These are phyloP conservation scores for Ruditapes philippinarum DNA, from an alignment of 1,140 invertebrate genomes.

Conservation along the genomic window DNA sequence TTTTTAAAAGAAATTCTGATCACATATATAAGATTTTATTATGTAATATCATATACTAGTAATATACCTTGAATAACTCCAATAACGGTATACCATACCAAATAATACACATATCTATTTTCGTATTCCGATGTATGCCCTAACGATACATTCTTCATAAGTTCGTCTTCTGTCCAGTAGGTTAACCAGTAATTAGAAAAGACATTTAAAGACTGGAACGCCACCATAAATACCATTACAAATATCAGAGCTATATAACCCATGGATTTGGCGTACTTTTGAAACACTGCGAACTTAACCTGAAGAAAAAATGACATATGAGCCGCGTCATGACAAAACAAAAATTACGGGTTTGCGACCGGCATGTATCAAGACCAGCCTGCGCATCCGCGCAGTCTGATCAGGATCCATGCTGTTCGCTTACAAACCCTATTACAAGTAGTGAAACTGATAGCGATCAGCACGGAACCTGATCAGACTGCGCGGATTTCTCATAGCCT, in stretches of 20 bases:
- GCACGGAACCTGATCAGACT: no score
- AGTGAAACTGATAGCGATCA: no score
- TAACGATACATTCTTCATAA: conserved; percentile 54
- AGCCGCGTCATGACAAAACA: no score
- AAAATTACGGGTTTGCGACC: no score
- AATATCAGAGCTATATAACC: conserved; percentile 91
- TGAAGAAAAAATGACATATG: conserved; percentile 84
- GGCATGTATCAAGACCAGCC: no score
- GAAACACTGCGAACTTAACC: conserved; percentile 95
- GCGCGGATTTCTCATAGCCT: no score
- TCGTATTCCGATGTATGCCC: conserved; percentile 67
- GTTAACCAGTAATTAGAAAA: conserved; percentile 82
- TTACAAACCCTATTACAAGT: no score
- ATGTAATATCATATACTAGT: no score
- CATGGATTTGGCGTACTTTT: conserved; percentile 94
- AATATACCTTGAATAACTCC: conserved; percentile 57
- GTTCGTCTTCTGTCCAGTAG: conserved; percentile 82
- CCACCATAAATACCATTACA: conserved; percentile 87
- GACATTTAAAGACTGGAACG: conserved; percentile 71
- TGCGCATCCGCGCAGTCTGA: no score
- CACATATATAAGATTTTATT: no score
- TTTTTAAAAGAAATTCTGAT: no score
- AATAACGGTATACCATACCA: conserved; percentile 80
- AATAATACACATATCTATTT: conserved; percentile 77
- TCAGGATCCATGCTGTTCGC: no score